These are phyloP conservation scores for Geotria australis DNA, from an alignment of 2,797 vertebrate species.

Conservation along the genomic window DNA sequence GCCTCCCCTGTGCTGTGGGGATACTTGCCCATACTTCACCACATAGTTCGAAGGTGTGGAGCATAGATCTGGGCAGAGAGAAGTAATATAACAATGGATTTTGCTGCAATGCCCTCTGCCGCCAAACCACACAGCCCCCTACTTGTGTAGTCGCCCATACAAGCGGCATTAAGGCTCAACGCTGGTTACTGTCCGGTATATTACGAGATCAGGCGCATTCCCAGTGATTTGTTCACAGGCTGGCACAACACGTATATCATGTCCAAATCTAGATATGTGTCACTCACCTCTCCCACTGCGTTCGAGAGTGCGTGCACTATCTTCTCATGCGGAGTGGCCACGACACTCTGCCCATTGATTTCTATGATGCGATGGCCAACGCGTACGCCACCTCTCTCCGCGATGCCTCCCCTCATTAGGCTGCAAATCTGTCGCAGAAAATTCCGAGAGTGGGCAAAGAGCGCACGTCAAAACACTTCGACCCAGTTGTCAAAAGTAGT, in stretches of 20 bases:
- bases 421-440: slow-evolving; percentile 52
- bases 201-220: background rate
- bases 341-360: slow-evolving; percentile 90
- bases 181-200: background rate
- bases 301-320: slow-evolving; percentile 92
- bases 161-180: background rate
- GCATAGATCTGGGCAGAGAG: no score
- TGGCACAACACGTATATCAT: no score
- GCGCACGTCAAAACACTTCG: no score
- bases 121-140: no score
- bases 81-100: no score
- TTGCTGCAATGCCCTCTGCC: no score
- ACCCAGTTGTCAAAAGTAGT: no score
- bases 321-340: slow-evolving; percentile 93
- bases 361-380: slow-evolving; percentile 93
- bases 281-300: slow-evolving; percentile 82
- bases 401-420: slow-evolving; percentile 86
- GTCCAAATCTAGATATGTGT: no score
- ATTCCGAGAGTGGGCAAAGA: background rate
- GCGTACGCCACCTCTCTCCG: slow-evolving; percentile 67
- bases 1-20: no score
- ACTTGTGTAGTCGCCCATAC: background rate
- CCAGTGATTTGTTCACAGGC: background rate
- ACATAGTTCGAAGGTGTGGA: no score
- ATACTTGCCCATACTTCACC: no score